Percentiles rank a stretch among this genome's conserved stretches.
These are phyloP conservation scores for Anolis apletophallus DNA, from an alignment of 2,797 vertebrate species.

Conservation along the genomic window DNA sequence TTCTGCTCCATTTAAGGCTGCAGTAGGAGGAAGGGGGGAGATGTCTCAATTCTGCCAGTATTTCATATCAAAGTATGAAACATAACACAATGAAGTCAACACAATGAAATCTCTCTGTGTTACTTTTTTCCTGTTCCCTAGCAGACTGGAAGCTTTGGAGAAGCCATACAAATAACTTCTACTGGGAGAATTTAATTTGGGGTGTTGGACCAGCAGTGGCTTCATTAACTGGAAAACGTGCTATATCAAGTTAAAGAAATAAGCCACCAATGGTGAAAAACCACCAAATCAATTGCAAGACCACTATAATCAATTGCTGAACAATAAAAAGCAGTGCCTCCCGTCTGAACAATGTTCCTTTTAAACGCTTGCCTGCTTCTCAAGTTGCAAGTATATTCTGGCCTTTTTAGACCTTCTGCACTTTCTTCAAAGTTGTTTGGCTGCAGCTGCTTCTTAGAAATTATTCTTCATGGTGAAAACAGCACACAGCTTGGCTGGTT, in stretches of 20 bases:
- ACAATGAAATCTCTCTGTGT: background rate
- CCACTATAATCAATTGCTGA: constrained; percentile 37
- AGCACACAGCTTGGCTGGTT: constrained; percentile 57
- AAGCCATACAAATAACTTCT: background rate
- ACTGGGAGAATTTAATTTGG: background rate
- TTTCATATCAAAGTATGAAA: background rate
- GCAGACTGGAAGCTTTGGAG: background rate
- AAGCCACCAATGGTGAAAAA: background rate
- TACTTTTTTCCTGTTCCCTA: background rate
- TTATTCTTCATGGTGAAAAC: constrained; percentile 60
- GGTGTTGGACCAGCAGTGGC: constrained; percentile 28
- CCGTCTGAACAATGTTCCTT: constrained; percentile 45
- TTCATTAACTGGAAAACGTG: constrained; percentile 16
- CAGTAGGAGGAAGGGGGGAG: no score
- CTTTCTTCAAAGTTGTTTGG: constrained; percentile 64
- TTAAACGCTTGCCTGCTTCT: constrained; percentile 50
- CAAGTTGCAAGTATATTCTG: constrained; percentile 55
- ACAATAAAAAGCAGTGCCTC: constrained; percentile 43
- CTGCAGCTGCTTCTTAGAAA: constrained; percentile 57
- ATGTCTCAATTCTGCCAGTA: no score
- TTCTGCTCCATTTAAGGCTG: background rate
- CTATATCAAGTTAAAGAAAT: constrained; percentile 1
- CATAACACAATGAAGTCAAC: no score
- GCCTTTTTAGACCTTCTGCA: constrained; percentile 56
- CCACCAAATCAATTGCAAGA: constrained; percentile 45